Evolutionary conservation across 2,888 invertebrate species (phyloP), one percentile per base, ranked within the genome.

Genomic region (Acanthosepion pharaonis): DNA sequence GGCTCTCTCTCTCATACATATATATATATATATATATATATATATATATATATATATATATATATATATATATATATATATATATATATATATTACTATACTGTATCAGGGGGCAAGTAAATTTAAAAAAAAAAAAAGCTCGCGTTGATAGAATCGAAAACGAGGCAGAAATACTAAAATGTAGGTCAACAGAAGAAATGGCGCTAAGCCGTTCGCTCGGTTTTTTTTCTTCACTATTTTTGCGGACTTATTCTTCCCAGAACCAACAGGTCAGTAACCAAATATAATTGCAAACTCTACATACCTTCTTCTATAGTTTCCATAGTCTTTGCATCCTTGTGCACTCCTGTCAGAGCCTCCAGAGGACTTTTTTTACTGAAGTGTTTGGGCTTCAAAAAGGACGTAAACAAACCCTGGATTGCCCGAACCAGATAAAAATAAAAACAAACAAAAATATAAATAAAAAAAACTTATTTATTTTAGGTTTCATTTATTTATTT

Each of bases 111-210:
- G 59, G 23, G 59, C 59, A 59, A 59, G 23, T 59, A 59, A 59
- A 3, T 20, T 5, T n/a, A 78, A 11, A 42, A 42, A 42, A 42
- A 42, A 42, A 42, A 42, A 3, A 78, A 15, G 78, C n/a, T n/a
- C n/a, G 78, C n/a, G n/a, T n/a, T 78, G n/a, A n/a, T n/a, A 78
- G 78, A 78, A 78, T 78, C 78, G n/a, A 78, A 78, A 78, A 33
- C 78, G 78, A 78, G 78, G 78, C 78, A n/a, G n/a, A 78, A 78
- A 78, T 78, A n/a, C n/a, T 78, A 9, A 78, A 78, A 78, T 78
- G n/a, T 78, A 78, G 78, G 78, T 78, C 78, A 78, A 78, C n/a
- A 78, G 78, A 15, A 78, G 78, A n/a, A 78, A 78, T 78, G 78
- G 78, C 78, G 78, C n/a, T n/a, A 78, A 78, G 78, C n/a, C n/a